Conservation (phyloP, 2,797 vertebrate species). For the Lycodopsis pacificus region DNA sequence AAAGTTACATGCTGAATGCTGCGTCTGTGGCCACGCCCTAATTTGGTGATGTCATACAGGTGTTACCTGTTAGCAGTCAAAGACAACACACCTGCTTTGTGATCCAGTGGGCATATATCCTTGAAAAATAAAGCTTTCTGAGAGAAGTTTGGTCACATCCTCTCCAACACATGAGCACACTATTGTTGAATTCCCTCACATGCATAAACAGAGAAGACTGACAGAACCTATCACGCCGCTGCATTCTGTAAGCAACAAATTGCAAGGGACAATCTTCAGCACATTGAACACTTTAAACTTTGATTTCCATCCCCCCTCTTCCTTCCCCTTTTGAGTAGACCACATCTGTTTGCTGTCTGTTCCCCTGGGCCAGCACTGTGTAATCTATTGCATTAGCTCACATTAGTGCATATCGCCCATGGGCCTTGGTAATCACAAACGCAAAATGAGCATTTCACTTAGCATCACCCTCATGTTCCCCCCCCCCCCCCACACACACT, state of each 20-base stretch:
- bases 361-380: slow-evolving; percentile 83
- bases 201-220: slow-evolving; percentile 46
- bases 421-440: slow-evolving; percentile 88
- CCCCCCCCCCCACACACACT: slow-evolving; percentile 65
- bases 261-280: slow-evolving; percentile 79
- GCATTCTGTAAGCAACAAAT: slow-evolving; percentile 72
- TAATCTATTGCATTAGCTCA: slow-evolving; percentile 93
- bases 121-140: not conserved
- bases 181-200: slow-evolving; percentile 28
- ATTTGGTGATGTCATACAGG: slow-evolving; percentile 47
- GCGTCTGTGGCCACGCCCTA: not conserved
- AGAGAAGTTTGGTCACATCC: slow-evolving; percentile 23
- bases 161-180: slow-evolving; percentile 21
- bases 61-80: slow-evolving; percentile 26
- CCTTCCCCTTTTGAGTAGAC: slow-evolving; percentile 74
- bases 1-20: not conserved
- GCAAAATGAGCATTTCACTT: slow-evolving; percentile 90
- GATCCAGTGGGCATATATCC: not conserved
- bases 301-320: slow-evolving; percentile 23
- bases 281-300: slow-evolving; percentile 82
- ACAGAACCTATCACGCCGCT: slow-evolving; percentile 62
- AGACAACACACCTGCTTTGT: slow-evolving; percentile 38
- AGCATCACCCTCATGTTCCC: slow-evolving; percentile 83
- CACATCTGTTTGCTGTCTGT: slow-evolving; percentile 84
- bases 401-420: slow-evolving; percentile 90